Percentiles rank a stretch among this genome's conserved stretches.
phyloP scores from a whole-genome alignment of 2,113 vertebrate species.

The Crotalus viridis region DNA sequence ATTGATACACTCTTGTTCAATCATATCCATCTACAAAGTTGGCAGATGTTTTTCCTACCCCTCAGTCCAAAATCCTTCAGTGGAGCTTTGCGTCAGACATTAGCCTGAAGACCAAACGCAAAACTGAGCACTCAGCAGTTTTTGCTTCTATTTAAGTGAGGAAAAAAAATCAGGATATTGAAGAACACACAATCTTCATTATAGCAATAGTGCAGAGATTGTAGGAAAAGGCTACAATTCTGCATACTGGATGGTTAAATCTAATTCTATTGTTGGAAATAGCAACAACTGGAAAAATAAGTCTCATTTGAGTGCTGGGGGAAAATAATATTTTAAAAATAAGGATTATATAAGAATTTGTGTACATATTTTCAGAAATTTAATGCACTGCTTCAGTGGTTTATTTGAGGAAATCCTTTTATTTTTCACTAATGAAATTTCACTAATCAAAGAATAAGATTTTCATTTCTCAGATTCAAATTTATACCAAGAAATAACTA shows the following conservation, averaged over 20 bases:
- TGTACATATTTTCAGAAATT: background rate
- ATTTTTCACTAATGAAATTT: background rate
- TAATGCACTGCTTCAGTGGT: background rate
- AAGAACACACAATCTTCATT: background rate
- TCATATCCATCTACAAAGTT: background rate
- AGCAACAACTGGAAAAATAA: background rate
- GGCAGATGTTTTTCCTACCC: background rate
- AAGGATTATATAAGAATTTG: background rate
- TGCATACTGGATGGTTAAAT: background rate
- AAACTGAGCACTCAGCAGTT: too few relatives aligned
- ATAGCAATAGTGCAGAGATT: background rate
- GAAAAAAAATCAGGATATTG: background rate
- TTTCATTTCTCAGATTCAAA: background rate
- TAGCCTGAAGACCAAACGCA: background rate
- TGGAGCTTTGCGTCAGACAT: background rate
- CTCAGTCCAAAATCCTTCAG: background rate
- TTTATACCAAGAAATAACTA: background rate
- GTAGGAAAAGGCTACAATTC: background rate
- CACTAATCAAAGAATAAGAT: background rate
- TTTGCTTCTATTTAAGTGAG: background rate
- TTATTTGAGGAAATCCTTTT: background rate
- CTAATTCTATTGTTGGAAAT: background rate
- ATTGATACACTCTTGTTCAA: background rate
- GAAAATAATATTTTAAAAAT: background rate
- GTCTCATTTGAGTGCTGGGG: background rate